These are phyloP conservation scores for Nomada fabriciana DNA, from an alignment of 2,888 invertebrate species.

Conservation along the genomic window DNA sequence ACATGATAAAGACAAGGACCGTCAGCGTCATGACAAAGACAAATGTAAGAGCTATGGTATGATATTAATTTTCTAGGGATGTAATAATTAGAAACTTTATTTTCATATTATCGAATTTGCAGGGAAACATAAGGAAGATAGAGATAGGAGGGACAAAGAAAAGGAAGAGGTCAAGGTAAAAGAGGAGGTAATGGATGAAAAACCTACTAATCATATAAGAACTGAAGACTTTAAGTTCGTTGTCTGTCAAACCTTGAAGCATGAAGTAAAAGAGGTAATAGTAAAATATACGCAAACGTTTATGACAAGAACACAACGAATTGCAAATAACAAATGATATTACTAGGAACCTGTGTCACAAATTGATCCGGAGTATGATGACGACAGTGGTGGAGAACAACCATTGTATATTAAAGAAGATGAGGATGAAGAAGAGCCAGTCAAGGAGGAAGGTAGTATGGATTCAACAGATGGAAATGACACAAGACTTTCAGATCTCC, in stretches of 20 bases:
- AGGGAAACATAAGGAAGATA: slow-evolving; percentile 85
- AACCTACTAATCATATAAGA: slow-evolving; percentile 71
- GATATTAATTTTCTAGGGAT: not conserved
- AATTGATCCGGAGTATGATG: slow-evolving; percentile 84
- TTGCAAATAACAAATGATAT: slow-evolving; percentile 6
- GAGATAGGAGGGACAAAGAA: slow-evolving; percentile 86
- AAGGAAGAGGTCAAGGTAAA: slow-evolving; percentile 81
- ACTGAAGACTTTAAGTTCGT: slow-evolving; percentile 60
- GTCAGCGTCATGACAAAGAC: slow-evolving; percentile 82
- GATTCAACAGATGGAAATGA: slow-evolving; percentile 80
- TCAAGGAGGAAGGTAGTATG: slow-evolving; percentile 74
- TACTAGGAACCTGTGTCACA: slow-evolving; percentile 87
- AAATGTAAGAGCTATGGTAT: slow-evolving; percentile 73
- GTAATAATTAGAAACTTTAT: not conserved
- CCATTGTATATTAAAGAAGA: slow-evolving; percentile 85
- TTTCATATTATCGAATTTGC: slow-evolving; percentile 35
- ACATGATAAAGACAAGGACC: slow-evolving; percentile 82
- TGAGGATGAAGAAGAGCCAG: slow-evolving; percentile 82
- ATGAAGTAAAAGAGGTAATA: slow-evolving; percentile 68
- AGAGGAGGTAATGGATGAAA: slow-evolving; percentile 71
- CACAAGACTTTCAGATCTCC: slow-evolving; percentile 81
- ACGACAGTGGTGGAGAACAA: slow-evolving; percentile 85
- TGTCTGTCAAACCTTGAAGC: slow-evolving; percentile 41
- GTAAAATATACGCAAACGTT: not conserved
- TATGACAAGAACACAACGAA: not conserved